These are phyloP conservation scores for Coregonus sp. DNA, from an alignment of 2,797 vertebrate genomes.

Conservation along the genomic window DNA sequence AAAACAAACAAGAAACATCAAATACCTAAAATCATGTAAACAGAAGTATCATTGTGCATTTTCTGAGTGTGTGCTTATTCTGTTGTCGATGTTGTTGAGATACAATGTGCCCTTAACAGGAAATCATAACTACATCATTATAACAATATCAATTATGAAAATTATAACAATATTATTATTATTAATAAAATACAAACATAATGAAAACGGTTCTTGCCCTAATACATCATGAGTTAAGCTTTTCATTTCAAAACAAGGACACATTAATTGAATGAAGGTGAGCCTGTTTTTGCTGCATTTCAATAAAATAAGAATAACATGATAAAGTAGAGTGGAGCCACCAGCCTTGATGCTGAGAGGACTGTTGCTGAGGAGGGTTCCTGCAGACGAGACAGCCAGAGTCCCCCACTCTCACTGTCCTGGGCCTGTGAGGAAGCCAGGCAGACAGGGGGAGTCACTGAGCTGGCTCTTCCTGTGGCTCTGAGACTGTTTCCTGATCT, in stretches of 20 bases:
- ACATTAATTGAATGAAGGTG: slow-evolving; percentile 56
- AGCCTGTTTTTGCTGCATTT: slow-evolving; percentile 25
- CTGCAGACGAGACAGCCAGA: slow-evolving; percentile 39
- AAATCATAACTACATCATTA: slow-evolving; percentile 75
- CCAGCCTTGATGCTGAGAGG: slow-evolving; percentile 48
- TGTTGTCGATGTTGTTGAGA: slow-evolving; percentile 72
- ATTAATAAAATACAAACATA: slow-evolving; percentile 72
- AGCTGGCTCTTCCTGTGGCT: slow-evolving; percentile 61
- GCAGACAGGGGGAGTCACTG: slow-evolving; percentile 42
- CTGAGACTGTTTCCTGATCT: slow-evolving; percentile 66
- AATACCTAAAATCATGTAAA: slow-evolving; percentile 76
- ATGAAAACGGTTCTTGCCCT: slow-evolving; percentile 70
- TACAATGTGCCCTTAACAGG: slow-evolving; percentile 80
- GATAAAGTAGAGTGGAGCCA: slow-evolving; percentile 34
- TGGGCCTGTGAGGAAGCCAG: slow-evolving; percentile 54
- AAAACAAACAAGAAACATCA: slow-evolving; percentile 48
- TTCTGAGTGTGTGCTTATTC: slow-evolving; percentile 77
- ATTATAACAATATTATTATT: slow-evolving; percentile 75
- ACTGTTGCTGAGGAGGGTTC: slow-evolving; percentile 43
- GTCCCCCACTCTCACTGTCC: slow-evolving; percentile 58
- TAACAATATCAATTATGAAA: slow-evolving; percentile 75
- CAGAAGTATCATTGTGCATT: slow-evolving; percentile 80
- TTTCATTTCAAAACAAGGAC: slow-evolving; percentile 55
- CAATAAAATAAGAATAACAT: slow-evolving; percentile 12
- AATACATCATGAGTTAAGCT: slow-evolving; percentile 65